Evolutionary conservation across 2,888 invertebrate genomes (phyloP), one percentile per base, ranked within the genome.

Genomic region (Chirona hameri): DNA sequence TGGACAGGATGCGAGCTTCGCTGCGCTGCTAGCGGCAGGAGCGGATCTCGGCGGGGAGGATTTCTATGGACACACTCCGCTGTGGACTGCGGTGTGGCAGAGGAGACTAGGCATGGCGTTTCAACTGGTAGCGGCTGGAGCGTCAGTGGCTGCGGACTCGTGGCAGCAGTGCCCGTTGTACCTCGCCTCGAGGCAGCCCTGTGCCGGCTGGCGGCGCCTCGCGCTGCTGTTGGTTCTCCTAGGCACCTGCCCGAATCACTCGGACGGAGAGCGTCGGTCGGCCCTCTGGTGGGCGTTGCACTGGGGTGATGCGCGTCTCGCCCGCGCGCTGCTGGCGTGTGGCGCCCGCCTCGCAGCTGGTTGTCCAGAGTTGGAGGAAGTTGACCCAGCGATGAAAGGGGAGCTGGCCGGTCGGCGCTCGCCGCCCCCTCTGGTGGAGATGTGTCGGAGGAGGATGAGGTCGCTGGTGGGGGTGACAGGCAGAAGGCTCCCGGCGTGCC

Each of bases 111-210:
- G 14, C 27, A 76, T 76, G 76, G 72, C 65, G n/a, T n/a, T 1
- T 5, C 39, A 21, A 1, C 76, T 76, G 39, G 24, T 76, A 24
- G 76, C 76, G 21, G 76, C 76, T 24, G 76, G 76, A 24, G 76
- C 76, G 10, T 1, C 21, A 2, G 46, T 21, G 10, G 76, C 39
- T 10, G 76, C 39, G 39, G 46, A 12, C 46, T 24, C 31, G 7
- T 76, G 76, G 76, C 76, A 76, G 46, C 39, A 46, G 24, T 76
- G 76, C 24, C 76, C 76, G 39, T 39, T 76, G 24, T 76, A 76
- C 46, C 76, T 76, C 18, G 39, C 76, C 2, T 18, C 76, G 76
- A 39, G 76, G 7, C 76, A 76, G 76, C 76, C 76, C 12, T 46
- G 39, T 39, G 76, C 39, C 76, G 10, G 39, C 76, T 76, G 76